Percentiles rank a stretch among this genome's conserved stretches.
These are phyloP conservation scores for Dipodomys spectabilis DNA, from an alignment of 2,113 vertebrate species.

Conservation along the genomic window DNA sequence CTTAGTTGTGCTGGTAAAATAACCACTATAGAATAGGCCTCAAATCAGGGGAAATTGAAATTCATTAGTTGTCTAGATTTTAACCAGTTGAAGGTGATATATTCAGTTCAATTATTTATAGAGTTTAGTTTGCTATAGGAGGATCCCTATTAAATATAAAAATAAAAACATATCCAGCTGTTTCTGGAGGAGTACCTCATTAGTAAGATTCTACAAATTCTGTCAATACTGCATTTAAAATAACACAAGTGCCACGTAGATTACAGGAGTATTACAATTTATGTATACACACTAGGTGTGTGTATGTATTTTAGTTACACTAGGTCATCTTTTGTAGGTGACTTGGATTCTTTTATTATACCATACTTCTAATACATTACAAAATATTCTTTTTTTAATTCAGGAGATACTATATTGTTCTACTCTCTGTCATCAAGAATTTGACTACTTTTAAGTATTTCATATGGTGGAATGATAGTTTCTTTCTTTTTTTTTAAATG, in stretches of 20 bases:
- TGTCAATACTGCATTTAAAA: constrained; percentile 3
- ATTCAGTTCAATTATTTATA: constrained; percentile 23
- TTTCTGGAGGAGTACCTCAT: constrained; percentile 8
- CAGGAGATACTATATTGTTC: too few species aligned
- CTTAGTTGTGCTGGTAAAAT: constrained; percentile 25
- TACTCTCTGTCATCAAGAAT: too few species aligned
- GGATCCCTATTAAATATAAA: constrained; percentile 41
- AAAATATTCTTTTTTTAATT: not conserved
- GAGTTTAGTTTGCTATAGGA: constrained; percentile 42
- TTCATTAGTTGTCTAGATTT: constrained; percentile 60
- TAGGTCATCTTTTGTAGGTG: too few species aligned
- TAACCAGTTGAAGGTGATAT: constrained; percentile 1
- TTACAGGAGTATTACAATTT: not conserved
- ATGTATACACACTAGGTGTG: not conserved
- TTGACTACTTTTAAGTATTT: too few species aligned
- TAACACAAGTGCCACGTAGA: not conserved
- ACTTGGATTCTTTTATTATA: not conserved
- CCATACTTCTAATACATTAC: not conserved
- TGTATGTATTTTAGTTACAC: not conserved
- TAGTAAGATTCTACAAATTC: constrained; percentile 49
- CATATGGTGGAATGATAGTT: too few species aligned
- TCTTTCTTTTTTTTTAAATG: not conserved
- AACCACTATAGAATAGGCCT: not conserved
- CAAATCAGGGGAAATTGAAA: constrained; percentile 35
- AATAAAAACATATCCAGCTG: constrained; percentile 29